Evolutionary conservation across 2,888 invertebrate species (phyloP).

Genomic region (Melieria crassipennis): DNA sequence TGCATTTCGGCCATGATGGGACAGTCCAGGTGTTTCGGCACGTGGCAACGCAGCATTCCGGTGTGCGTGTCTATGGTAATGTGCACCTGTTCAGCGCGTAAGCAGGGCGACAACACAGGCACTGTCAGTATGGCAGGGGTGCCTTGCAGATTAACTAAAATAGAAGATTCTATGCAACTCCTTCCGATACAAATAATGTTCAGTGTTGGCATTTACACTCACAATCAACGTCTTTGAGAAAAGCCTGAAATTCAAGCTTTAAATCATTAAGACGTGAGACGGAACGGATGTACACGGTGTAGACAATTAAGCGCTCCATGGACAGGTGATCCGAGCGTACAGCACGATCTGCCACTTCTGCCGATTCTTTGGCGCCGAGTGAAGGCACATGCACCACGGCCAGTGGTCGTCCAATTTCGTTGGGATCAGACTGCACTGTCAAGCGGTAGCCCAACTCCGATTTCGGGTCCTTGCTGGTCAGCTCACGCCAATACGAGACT

Average conservation of each 20-base stretch:
- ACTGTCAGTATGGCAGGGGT: slow-evolving; percentile 93
- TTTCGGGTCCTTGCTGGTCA: slow-evolving; percentile 72
- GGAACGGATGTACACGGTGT: slow-evolving; percentile 94
- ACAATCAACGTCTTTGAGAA: slow-evolving; percentile 77
- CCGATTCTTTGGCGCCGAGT: slow-evolving; percentile 64
- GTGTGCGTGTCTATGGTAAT: slow-evolving; percentile 95
- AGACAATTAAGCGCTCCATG: slow-evolving; percentile 92
- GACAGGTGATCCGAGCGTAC: slow-evolving; percentile 92
- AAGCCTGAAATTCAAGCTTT: slow-evolving; percentile 70
- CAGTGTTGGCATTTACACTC: slow-evolving; percentile 67
- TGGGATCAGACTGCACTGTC: slow-evolving; percentile 87
- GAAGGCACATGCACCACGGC: slow-evolving; percentile 75
- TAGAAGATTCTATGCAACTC: slow-evolving; percentile 1
- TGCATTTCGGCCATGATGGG: slow-evolving; percentile 84
- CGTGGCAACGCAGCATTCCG: slow-evolving; percentile 90
- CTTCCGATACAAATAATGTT: slow-evolving; percentile 19
- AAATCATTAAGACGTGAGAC: slow-evolving; percentile 84
- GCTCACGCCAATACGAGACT: slow-evolving; percentile 91
- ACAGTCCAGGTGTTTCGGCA: slow-evolving; percentile 87
- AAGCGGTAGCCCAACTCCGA: slow-evolving; percentile 89
- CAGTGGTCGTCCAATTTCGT: slow-evolving; percentile 80
- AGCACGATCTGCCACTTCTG: slow-evolving; percentile 79
- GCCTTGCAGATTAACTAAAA: slow-evolving; percentile 83
- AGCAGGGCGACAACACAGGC: slow-evolving; percentile 87
- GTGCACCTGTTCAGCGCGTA: slow-evolving; percentile 90